Base-by-base conservation (phyloP, 2,888 invertebrate species). In the Spodoptera littoralis region DNA sequence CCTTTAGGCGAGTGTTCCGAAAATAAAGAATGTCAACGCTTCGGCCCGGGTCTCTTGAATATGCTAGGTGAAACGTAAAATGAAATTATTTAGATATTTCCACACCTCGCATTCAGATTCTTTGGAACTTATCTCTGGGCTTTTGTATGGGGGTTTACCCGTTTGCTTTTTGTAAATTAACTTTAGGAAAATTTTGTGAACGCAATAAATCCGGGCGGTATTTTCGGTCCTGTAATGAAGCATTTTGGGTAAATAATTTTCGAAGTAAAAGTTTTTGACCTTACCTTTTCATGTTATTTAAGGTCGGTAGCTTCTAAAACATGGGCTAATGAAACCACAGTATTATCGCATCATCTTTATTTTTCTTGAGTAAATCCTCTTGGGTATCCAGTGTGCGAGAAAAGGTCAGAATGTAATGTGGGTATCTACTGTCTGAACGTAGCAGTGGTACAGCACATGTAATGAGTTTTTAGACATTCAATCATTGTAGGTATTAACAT, bases 1-100 rank as follows among this genome's bases (percentile, higher is more conserved):
- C 80, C 67, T 73, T 79, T 73, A 57, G 63, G 55, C 56, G 67
- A 73, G 76, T 69, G 74, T 76, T 74, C 76, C 70, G 60, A 72
- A 76, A 73, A 80, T 74, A 84, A 79, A 81, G 80, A 83, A 82
- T 82, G 79, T 79, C 73, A 71, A 72, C 75, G 70, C 65, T 71
- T 74, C 62, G 72, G 73, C 66, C 66, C 64, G 65, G 65, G 57
- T 69, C 73, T 73, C 71, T 69, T 70, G 58, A 76, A 72, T 74
- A 77, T 75, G 80, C 79, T 73, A 79, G 70, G 74, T 80, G 77
- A 78, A 80, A 84, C 79, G 81, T 84, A 76, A 84, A 86, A 86
- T 83, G 69, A 84, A 82, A 87, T 87, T 82, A 84, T 82, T 79
- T 77, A 77, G 79, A 83, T 83, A 80, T 73, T 80, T 82, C 60